Conservation (phyloP, 2,888 invertebrate species). For the Biston stratarius region DNA sequence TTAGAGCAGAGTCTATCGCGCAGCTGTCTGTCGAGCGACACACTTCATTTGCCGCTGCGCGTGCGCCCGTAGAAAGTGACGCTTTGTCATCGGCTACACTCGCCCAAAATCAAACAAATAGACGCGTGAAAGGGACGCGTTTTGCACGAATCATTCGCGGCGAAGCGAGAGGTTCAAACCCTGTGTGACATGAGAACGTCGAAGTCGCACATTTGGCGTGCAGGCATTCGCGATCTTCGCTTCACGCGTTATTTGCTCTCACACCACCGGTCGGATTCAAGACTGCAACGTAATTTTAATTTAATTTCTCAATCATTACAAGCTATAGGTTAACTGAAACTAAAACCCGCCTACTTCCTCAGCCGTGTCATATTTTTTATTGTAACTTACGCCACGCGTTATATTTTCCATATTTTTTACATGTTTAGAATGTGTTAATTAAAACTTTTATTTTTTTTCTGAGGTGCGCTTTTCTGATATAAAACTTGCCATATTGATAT, state of each 20-base stretch:
- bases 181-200: constrained; percentile 48
- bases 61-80: constrained; percentile 82
- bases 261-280: constrained; percentile 54
- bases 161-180: constrained; percentile 53
- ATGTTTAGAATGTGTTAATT: no score
- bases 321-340: no score
- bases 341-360: no score
- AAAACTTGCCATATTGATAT: no score
- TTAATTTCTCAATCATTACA: constrained; percentile 45
- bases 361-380: neutral
- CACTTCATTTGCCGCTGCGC: constrained; percentile 83
- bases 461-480: no score
- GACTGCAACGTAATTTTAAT: constrained; percentile 14
- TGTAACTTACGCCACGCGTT: no score
- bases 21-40: constrained; percentile 82
- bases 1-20: constrained; percentile 77
- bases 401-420: no score
- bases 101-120: constrained; percentile 73
- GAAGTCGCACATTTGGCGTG: constrained; percentile 61
- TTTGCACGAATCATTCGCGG: constrained; percentile 39
- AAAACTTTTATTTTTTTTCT: no score
- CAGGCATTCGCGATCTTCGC: constrained; percentile 54
- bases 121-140: constrained; percentile 58
- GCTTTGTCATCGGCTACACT: constrained; percentile 70
- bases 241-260: constrained; percentile 63